Percentiles rank a stretch among this genome's conserved stretches.
phyloP scores from a whole-genome alignment of 2,113 vertebrate genomes.

The Chelonoidis abingdonii region DNA sequence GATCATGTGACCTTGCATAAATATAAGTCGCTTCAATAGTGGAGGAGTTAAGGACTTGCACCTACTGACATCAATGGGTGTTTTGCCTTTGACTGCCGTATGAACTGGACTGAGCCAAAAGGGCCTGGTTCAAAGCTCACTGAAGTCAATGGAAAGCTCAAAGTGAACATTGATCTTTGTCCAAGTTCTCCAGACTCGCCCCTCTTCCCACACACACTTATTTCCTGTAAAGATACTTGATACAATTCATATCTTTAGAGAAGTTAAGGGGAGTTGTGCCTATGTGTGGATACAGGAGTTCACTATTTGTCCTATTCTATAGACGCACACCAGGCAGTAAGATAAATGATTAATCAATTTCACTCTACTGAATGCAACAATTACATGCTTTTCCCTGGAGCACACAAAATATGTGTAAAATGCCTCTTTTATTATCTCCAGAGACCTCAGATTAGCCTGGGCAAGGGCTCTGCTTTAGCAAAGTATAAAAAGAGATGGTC shows the following conservation, averaged over 20 bases:
- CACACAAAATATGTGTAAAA: background rate
- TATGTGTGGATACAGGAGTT: background rate
- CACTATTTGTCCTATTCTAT: background rate
- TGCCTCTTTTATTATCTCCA: background rate
- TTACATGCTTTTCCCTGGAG: background rate
- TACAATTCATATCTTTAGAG: background rate
- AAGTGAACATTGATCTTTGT: background rate
- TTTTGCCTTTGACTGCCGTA: background rate
- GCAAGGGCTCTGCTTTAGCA: background rate
- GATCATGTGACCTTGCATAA: background rate
- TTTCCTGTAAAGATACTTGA: background rate
- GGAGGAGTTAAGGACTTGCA: background rate
- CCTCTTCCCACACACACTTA: fast-evolving
- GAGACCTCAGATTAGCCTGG: background rate
- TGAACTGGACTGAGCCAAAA: background rate
- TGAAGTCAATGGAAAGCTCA: background rate
- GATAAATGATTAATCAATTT: background rate
- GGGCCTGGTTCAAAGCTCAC: background rate
- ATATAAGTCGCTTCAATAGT: background rate
- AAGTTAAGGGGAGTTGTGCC: background rate
- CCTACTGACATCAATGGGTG: background rate
- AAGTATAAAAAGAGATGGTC: slow-evolving; percentile 21
- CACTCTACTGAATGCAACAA: background rate
- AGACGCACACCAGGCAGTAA: background rate
- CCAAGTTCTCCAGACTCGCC: background rate